Conservation (phyloP, 2,113 vertebrate genomes). For the Platycercus adscitus region DNA sequence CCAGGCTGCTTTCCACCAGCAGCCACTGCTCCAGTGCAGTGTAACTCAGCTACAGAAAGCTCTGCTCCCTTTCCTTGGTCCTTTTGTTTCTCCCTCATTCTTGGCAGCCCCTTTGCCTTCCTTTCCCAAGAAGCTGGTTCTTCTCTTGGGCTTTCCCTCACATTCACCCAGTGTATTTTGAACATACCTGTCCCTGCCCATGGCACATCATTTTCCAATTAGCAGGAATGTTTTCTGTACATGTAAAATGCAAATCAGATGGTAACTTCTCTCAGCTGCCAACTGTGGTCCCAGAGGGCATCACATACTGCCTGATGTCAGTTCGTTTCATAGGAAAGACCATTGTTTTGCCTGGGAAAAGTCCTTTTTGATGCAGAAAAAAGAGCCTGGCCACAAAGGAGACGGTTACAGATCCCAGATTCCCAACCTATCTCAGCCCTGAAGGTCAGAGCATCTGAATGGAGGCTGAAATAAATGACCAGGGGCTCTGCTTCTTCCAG, state of each 20-base stretch:
- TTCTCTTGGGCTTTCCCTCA: not conserved
- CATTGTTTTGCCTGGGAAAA: not conserved
- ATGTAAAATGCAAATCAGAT: not conserved
- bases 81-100: not conserved
- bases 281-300: not conserved
- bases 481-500: not conserved
- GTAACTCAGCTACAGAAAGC: not conserved
- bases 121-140: not conserved
- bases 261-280: not conserved
- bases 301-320: not conserved
- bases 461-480: not conserved
- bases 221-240: not conserved
- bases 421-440: not conserved
- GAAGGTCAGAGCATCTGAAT: not conserved
- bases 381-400: not conserved
- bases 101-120: not conserved
- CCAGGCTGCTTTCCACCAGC: not conserved
- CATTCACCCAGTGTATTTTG: not conserved
- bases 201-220: not conserved
- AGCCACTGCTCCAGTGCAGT: fast-evolving
- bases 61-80: not conserved
- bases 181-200: not conserved
- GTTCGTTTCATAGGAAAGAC: not conserved
- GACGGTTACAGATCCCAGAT: not conserved
- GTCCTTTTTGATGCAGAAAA: not conserved